Conservation (phyloP, 2,888 invertebrate genomes). For the Eremobia ochroleuca region DNA sequence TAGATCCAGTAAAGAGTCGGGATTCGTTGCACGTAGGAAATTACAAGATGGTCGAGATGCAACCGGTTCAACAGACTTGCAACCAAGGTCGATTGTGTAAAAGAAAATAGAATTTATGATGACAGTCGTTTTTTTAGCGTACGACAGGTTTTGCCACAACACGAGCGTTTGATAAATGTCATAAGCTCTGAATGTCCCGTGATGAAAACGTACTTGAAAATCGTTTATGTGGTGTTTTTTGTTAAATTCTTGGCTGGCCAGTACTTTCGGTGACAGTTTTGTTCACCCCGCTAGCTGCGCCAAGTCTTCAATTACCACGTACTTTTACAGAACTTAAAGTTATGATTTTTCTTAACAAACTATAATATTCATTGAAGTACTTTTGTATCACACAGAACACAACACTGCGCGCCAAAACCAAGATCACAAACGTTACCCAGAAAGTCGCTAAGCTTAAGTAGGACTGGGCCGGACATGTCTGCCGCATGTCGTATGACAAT, state of each 20-base stretch:
- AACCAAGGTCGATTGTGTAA: slow-evolving; percentile 45
- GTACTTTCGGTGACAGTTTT: not conserved
- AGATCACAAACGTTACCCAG: not conserved
- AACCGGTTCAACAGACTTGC: slow-evolving; percentile 48
- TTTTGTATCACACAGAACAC: not conserved
- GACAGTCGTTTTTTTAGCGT: slow-evolving; percentile 14
- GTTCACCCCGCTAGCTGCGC: not conserved
- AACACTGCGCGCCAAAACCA: not conserved
- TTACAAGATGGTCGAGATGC: slow-evolving; percentile 28
- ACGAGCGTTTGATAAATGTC: not conserved
- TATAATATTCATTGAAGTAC: not conserved
- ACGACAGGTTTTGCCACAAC: not conserved
- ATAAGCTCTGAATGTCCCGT: not conserved
- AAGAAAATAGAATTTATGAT: slow-evolving; percentile 33
- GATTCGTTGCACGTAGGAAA: slow-evolving; percentile 33
- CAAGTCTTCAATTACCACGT: not conserved
- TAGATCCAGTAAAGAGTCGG: slow-evolving; percentile 34
- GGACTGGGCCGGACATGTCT: not conserved
- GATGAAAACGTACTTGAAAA: slow-evolving; percentile 1
- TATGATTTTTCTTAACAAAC: not conserved
- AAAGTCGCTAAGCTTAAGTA: not conserved
- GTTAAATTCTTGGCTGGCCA: not conserved
- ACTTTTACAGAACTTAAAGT: not conserved
- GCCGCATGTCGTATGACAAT: too few relatives aligned
- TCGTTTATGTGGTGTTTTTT: not conserved